These are phyloP conservation scores for Lophochroa leadbeateri DNA, from an alignment of 2,113 vertebrate genomes.

Conservation along the genomic window DNA sequence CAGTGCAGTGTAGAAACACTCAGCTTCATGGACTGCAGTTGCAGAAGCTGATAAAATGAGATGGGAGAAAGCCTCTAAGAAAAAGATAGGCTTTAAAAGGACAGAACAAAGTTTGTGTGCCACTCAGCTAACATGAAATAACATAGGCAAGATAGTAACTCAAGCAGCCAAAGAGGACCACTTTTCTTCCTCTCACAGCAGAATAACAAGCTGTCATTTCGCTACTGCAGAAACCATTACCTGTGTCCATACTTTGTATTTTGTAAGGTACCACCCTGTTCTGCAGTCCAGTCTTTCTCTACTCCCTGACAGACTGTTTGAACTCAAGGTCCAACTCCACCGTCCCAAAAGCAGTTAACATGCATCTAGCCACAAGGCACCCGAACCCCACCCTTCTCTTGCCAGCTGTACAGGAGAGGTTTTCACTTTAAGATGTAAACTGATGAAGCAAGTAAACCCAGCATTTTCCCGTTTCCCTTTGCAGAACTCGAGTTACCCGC, in stretches of 20 bases:
- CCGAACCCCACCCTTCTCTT: background rate
- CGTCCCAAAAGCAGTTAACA: background rate
- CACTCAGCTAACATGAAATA: background rate
- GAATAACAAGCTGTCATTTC: background rate
- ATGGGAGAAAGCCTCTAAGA: background rate
- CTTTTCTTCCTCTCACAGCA: background rate
- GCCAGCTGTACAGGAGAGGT: background rate
- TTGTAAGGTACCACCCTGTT: background rate
- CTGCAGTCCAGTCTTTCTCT: background rate
- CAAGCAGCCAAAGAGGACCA: background rate
- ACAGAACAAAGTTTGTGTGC: background rate
- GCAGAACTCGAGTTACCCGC: constrained; percentile 83
- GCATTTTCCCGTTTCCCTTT: background rate
- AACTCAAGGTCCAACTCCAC: background rate
- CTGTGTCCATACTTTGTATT: background rate
- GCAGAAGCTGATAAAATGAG: background rate
- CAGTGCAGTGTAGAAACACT: background rate
- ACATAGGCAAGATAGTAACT: background rate
- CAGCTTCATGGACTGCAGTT: background rate
- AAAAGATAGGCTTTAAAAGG: background rate
- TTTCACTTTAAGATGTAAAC: background rate
- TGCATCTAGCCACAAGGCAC: background rate
- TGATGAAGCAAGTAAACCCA: background rate
- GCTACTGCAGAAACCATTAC: background rate
- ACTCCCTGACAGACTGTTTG: background rate